These are phyloP conservation scores for Stigmatopora argus DNA, from an alignment of 2,113 vertebrate species.

Conservation along the genomic window DNA sequence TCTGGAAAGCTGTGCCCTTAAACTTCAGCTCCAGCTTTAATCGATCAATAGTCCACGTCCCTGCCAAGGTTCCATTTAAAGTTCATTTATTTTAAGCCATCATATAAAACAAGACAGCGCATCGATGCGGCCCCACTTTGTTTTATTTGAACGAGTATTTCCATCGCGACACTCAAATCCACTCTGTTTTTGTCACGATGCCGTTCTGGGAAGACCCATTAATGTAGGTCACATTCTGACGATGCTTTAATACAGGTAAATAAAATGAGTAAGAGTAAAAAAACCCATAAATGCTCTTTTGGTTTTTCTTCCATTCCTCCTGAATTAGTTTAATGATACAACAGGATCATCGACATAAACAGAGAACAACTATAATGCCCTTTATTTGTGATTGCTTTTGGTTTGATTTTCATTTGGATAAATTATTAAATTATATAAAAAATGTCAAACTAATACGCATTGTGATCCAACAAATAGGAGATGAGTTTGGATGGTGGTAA, in stretches of 20 bases:
- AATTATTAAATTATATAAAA: too few species aligned
- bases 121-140: conserved; percentile 76
- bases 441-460: too few species aligned
- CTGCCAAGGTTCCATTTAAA: conserved; percentile 83
- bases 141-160: conserved; percentile 78
- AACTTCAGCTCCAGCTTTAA: conserved; percentile 76
- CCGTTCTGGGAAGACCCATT: conserved; percentile 36
- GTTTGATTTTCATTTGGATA: too few species aligned
- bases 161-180: conserved; percentile 68
- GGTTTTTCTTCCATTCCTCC: not conserved
- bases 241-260: not conserved
- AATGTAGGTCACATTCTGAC: conserved; percentile 5
- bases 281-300: not conserved
- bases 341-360: too few species aligned
- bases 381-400: too few species aligned
- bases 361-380: too few species aligned
- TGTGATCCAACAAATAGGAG: too few species aligned
- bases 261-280: not conserved
- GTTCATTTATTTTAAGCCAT: conserved; percentile 81
- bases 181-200: conserved; percentile 53
- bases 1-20: conserved; percentile 76
- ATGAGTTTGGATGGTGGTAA: too few species aligned
- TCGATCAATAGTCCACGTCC: conserved; percentile 73
- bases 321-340: too few species aligned
- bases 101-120: conserved; percentile 81